Percentiles rank a stretch among this genome's conserved stretches.
Evolutionary conservation across 1,140 invertebrate genomes (phyloP).

Genomic region (Platorchestia sp.): DNA sequence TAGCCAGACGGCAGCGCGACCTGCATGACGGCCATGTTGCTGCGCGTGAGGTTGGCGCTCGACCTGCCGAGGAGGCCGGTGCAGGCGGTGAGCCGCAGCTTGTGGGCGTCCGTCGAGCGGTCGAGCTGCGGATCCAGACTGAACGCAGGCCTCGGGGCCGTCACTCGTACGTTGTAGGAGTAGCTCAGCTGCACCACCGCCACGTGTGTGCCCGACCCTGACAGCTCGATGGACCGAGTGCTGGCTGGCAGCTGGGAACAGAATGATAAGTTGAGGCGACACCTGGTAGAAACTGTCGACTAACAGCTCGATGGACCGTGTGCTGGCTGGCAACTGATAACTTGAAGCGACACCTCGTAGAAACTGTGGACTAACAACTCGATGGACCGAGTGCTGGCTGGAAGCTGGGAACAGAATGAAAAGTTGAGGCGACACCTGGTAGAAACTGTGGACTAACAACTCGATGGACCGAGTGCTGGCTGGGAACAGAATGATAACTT

Average conservation of each 20-base stretch:
- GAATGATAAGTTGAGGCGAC: neutral
- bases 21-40: constrained; percentile 93
- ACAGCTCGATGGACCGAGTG: constrained; percentile 74
- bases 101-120: constrained; percentile 84
- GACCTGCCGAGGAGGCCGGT: constrained; percentile 72
- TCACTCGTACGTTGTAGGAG: constrained; percentile 83
- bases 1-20: constrained; percentile 88
- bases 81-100: constrained; percentile 89
- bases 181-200: constrained; percentile 88
- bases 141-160: constrained; percentile 90
- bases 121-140: constrained; percentile 90
- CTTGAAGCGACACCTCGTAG: too few species aligned
- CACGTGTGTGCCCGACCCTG: constrained; percentile 85
- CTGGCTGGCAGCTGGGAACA: constrained; percentile 73
- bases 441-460: neutral
- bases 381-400: constrained; percentile 71
- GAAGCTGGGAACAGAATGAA: constrained; percentile 71
- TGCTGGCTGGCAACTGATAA: too few species aligned
- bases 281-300: neutral
- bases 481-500: too few species aligned
- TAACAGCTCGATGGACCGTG: neutral
- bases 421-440: neutral
- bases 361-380: constrained; percentile 75
- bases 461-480: too few species aligned
- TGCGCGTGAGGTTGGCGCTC: constrained; percentile 67